These are phyloP conservation scores for Leptobrachium ailaonicum DNA, from an alignment of 2,113 vertebrate species.

Conservation along the genomic window DNA sequence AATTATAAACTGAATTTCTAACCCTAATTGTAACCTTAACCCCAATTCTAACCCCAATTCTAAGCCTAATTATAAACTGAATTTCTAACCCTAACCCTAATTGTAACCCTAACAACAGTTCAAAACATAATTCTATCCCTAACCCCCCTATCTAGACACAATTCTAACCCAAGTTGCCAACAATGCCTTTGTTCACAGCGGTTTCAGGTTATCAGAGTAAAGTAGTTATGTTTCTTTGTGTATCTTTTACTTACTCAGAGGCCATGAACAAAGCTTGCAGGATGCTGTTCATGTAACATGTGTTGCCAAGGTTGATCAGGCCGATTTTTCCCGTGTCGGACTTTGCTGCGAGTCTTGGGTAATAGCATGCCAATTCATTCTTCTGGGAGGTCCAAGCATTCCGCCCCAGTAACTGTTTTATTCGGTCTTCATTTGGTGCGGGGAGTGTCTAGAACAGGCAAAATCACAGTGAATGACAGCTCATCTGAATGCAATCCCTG, in stretches of 20 bases:
- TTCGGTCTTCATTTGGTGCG: slow-evolving; percentile 74
- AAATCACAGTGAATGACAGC: background rate
- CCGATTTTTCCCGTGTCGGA: slow-evolving; percentile 79
- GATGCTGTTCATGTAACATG: slow-evolving; percentile 82
- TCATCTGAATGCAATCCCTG: background rate
- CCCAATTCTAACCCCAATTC: too few species aligned
- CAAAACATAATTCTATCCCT: too few species aligned
- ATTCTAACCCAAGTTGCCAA: too few species aligned
- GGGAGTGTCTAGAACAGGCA: slow-evolving; percentile 67
- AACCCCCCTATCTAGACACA: too few species aligned
- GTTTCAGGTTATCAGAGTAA: too few species aligned
- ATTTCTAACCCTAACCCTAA: too few species aligned
- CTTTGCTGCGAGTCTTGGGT: slow-evolving; percentile 73
- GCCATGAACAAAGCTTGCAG: slow-evolving; percentile 82
- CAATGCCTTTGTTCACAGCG: too few species aligned
- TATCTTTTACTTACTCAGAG: slow-evolving; percentile 68
- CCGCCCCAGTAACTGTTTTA: slow-evolving; percentile 77
- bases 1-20: too few species aligned
- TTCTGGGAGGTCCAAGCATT: slow-evolving; percentile 80
- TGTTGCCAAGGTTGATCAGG: slow-evolving; percentile 80
- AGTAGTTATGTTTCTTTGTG: too few species aligned
- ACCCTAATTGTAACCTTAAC: too few species aligned
- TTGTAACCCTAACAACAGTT: too few species aligned
- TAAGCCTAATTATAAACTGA: too few species aligned
- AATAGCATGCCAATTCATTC: slow-evolving; percentile 72